Conservation (phyloP, 2,113 vertebrate genomes). For the Rallus limicola region DNA sequence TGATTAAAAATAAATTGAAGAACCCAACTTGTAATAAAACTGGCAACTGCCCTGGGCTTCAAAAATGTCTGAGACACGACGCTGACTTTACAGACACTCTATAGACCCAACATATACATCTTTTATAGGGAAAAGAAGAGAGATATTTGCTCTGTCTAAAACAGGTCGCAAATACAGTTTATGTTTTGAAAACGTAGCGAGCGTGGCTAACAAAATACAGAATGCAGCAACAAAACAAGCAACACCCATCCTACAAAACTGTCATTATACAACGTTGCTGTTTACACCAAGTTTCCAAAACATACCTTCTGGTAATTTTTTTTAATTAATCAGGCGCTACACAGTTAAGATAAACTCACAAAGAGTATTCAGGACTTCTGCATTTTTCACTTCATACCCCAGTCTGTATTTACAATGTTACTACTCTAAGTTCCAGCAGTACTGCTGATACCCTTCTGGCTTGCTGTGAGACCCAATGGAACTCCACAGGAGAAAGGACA, state of each 20-base stretch:
- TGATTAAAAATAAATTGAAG: conserved; percentile 77
- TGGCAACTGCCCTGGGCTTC: conserved; percentile 84
- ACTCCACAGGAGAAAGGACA: background rate
- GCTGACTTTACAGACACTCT: background rate
- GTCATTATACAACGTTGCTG: background rate
- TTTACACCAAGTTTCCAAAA: conserved; percentile 36
- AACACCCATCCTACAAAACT: conserved; percentile 43
- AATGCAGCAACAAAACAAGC: conserved; percentile 47
- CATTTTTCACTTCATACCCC: conserved; percentile 19
- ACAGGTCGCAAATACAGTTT: conserved; percentile 11
- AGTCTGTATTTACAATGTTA: conserved; percentile 13
- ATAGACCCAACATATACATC: background rate
- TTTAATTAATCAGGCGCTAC: conserved; percentile 57
- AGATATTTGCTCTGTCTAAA: conserved; percentile 28
- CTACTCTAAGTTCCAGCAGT: background rate
- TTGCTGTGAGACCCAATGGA: conserved; percentile 32
- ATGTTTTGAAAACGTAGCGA: background rate
- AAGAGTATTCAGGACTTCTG: background rate
- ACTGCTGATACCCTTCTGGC: background rate
- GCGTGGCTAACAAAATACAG: conserved; percentile 22
- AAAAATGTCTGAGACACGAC: conserved; percentile 21
- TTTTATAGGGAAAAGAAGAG: background rate
- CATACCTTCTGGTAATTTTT: conserved; percentile 55
- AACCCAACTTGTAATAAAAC: conserved; percentile 88
- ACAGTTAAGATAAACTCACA: conserved; percentile 43